phyloP scores from a whole-genome alignment of 2,888 invertebrate species.

The Nipponacmea schrenckii region DNA sequence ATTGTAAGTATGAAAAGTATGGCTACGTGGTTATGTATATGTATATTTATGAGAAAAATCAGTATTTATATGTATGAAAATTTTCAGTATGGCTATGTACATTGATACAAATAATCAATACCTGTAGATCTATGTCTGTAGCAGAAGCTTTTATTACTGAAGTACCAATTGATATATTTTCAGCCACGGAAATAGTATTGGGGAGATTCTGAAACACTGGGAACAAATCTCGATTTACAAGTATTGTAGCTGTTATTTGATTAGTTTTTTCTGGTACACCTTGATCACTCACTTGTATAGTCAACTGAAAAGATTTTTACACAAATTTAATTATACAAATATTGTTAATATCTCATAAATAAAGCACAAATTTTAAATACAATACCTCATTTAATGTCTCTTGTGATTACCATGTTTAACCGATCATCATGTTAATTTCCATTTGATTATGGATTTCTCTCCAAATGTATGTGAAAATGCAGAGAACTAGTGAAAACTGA shows the following conservation, averaged over 20 bases:
- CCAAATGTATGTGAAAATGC: too few species aligned
- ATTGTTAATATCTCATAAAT: too few species aligned
- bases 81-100: background rate
- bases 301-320: constrained; percentile 35
- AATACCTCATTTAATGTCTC: too few species aligned
- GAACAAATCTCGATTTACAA: constrained; percentile 48
- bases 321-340: too few species aligned
- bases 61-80: background rate
- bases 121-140: constrained; percentile 41
- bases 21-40: too few species aligned
- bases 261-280: constrained; percentile 45
- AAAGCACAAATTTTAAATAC: too few species aligned
- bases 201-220: constrained; percentile 38
- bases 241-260: constrained; percentile 42
- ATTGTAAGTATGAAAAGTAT: too few species aligned
- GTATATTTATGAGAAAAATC: too few species aligned
- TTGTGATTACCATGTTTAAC: too few species aligned
- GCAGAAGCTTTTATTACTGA: constrained; percentile 39
- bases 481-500: too few species aligned
- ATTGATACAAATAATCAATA: background rate
- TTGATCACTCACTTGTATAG: constrained; percentile 53
- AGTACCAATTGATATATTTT: constrained; percentile 33
- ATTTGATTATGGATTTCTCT: too few species aligned
- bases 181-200: constrained; percentile 38
- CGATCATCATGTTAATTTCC: too few species aligned